A percentile compares a stretch with the other conserved stretches of the same genome.
phyloP scores from a whole-genome alignment of 2,113 vertebrate species.

The Pseudopipra pipra region DNA sequence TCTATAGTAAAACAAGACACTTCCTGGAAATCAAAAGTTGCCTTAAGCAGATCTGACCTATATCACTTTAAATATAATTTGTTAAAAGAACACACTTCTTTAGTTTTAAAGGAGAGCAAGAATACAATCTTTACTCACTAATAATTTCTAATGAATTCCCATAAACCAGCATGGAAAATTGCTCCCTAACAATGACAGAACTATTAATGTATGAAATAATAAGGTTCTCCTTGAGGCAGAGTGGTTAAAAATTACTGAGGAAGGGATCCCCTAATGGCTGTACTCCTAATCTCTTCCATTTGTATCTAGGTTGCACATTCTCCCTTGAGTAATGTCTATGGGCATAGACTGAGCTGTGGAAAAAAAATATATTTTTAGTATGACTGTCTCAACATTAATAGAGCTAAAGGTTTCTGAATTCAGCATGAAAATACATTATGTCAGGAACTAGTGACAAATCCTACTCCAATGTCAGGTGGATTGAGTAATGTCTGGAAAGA shows the following conservation, averaged over 20 bases:
- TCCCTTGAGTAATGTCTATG: conserved; percentile 4
- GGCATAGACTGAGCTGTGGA: neutral
- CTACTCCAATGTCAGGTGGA: conserved; percentile 23
- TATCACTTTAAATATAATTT: neutral
- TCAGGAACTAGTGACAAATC: conserved; percentile 37
- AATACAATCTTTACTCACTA: neutral
- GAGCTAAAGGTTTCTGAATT: conserved; percentile 29
- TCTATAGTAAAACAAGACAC: neutral
- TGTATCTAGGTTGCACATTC: neutral
- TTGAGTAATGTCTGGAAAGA: conserved; percentile 65
- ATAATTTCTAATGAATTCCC: neutral
- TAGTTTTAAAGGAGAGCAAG: neutral
- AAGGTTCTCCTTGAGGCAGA: neutral
- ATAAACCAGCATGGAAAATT: neutral
- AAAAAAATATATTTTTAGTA: conserved; percentile 25
- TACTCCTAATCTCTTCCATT: neutral
- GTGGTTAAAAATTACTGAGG: neutral
- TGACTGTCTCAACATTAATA: neutral
- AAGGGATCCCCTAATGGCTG: neutral
- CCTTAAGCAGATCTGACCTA: neutral
- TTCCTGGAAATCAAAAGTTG: neutral
- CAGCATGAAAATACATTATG: conserved; percentile 41
- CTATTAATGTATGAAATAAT: neutral
- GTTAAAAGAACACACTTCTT: neutral
- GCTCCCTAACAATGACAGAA: neutral